phyloP scores from a whole-genome alignment of 2,797 vertebrate genomes.

The Molossus molossus region DNA sequence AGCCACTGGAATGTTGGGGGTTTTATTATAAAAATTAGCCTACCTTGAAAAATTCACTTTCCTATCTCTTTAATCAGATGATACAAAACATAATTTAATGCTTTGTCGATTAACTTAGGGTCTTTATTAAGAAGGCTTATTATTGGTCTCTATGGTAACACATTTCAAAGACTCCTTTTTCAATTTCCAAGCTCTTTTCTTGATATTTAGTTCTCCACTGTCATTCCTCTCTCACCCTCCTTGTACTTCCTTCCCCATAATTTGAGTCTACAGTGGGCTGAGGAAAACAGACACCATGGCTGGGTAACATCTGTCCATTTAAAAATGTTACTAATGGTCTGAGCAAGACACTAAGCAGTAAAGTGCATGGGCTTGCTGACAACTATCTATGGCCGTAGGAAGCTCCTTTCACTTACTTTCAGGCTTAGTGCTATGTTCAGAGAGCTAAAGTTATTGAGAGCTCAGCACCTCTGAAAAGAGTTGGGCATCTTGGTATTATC shows the following conservation, averaged over 20 bases:
- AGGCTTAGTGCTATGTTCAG: conserved; percentile 38
- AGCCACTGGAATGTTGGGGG: conserved; percentile 58
- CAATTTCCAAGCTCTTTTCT: conserved; percentile 70
- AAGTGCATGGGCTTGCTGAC: conserved; percentile 4
- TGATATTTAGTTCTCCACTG: conserved; percentile 68
- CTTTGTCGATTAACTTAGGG: conserved; percentile 82
- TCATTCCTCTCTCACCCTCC: conserved; percentile 28
- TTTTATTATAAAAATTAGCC: conserved; percentile 71
- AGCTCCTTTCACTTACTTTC: conserved; percentile 45
- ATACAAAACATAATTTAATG: conserved; percentile 83
- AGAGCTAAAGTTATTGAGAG: conserved; percentile 46
- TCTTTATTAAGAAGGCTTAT: conserved; percentile 85
- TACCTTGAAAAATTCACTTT: conserved; percentile 78
- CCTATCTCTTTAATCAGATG: conserved; percentile 83
- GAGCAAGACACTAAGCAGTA: conserved; percentile 5
- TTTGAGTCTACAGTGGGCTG: conserved; percentile 38
- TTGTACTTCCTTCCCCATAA: conserved; percentile 45
- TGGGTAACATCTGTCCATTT: conserved; percentile 59
- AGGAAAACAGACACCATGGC: conserved; percentile 31
- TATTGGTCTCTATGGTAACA: conserved; percentile 84
- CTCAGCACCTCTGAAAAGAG: conserved; percentile 54
- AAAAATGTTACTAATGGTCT: conserved; percentile 23
- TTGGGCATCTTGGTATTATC: neutral
- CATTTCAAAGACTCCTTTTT: conserved; percentile 76
- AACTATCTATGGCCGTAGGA: conserved; percentile 13